Evolutionary conservation across 1,140 invertebrate species (phyloP).

Genomic region (Eubasilissa regina): DNA sequence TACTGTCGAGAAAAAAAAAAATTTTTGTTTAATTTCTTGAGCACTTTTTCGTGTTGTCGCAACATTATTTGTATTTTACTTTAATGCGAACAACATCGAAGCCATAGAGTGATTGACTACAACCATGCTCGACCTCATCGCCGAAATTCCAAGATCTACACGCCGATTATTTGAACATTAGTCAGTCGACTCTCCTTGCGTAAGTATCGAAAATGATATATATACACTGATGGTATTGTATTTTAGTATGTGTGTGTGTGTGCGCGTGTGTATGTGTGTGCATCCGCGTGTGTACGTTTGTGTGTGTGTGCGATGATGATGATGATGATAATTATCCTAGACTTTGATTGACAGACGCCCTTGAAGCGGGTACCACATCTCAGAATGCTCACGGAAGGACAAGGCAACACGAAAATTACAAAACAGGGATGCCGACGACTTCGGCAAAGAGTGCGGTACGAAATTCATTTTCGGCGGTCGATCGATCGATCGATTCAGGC

Average conservation of each 20-base stretch:
- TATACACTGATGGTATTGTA: neutral
- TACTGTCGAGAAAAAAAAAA: too few species aligned
- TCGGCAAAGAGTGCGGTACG: too few species aligned
- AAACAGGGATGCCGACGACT: constrained; percentile 3
- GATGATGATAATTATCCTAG: constrained; percentile 29
- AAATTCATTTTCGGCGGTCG: too few species aligned
- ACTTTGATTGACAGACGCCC: constrained; percentile 41
- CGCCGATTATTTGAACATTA: constrained; percentile 38
- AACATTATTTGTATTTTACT: neutral
- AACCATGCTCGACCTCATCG: neutral
- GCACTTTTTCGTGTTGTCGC: too few species aligned
- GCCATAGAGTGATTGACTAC: neutral
- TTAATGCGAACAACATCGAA: neutral
- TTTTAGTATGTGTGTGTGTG: neutral
- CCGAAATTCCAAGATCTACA: constrained; percentile 17
- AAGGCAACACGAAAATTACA: neutral
- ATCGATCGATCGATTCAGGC: too few species aligned
- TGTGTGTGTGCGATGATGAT: constrained; percentile 33
- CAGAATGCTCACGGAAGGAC: constrained; percentile 34
- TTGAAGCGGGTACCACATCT: constrained; percentile 15
- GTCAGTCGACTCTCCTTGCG: constrained; percentile 20
- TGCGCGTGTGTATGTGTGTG: neutral
- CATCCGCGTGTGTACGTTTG: neutral
- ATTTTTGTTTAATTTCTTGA: too few species aligned
- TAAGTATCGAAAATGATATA: constrained; percentile 19